These are phyloP conservation scores for Oedothorax gibbosus DNA, from an alignment of 1,140 invertebrate genomes.

Conservation along the genomic window DNA sequence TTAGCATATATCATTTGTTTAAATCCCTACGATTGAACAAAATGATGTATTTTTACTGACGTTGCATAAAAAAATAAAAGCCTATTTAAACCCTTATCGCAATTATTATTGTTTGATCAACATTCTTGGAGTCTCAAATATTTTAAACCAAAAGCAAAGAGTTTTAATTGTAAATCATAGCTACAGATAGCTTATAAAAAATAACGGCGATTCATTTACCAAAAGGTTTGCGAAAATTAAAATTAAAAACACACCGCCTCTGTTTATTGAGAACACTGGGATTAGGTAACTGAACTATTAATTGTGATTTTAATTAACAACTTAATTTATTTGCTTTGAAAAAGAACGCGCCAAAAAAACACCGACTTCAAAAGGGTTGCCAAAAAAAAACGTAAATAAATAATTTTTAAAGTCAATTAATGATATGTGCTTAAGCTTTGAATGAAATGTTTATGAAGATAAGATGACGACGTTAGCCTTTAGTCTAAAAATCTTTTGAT, in stretches of 20 bases:
- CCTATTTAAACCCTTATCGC: conserved; percentile 23
- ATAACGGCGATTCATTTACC: conserved; percentile 46
- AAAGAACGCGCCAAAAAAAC: conserved; percentile 9
- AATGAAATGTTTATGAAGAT: conserved; percentile 60
- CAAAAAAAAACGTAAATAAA: conserved; percentile 61
- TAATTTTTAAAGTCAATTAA: conserved; percentile 60
- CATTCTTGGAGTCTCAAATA: neutral
- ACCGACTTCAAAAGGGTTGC: neutral
- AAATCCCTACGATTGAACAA: conserved; percentile 40
- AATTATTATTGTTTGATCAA: conserved; percentile 48
- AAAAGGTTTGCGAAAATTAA: conserved; percentile 55
- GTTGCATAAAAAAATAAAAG: conserved; percentile 2
- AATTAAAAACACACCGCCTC: conserved; percentile 47
- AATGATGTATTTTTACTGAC: neutral
- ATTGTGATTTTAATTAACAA: conserved; percentile 61
- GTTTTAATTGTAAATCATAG: too few relatives aligned
- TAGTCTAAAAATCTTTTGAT: conserved; percentile 50
- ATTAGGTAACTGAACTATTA: conserved; percentile 48
- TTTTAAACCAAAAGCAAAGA: too few relatives aligned
- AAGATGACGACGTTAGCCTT: conserved; percentile 39
- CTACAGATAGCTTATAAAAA: neutral
- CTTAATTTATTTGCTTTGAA: conserved; percentile 60
- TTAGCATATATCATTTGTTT: conserved; percentile 39
- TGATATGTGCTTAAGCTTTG: conserved; percentile 36
- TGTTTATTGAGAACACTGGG: conserved; percentile 31